These are phyloP conservation scores for Mythimna impura DNA, from an alignment of 2,888 invertebrate species.

Conservation along the genomic window DNA sequence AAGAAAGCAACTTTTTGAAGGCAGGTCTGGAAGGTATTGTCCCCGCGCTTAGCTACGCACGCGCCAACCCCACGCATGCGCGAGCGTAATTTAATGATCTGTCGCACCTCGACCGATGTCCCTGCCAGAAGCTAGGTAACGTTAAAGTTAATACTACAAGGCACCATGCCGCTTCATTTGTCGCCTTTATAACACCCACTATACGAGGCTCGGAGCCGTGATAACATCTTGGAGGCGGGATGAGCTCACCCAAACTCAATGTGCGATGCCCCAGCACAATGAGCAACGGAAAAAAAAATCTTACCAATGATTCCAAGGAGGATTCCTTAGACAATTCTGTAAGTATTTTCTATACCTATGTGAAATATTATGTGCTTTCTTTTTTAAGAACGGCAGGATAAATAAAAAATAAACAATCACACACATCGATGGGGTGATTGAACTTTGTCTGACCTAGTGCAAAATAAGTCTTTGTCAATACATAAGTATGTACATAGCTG, in stretches of 20 bases:
- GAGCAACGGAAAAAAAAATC: slow-evolving; percentile 83
- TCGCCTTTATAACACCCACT: slow-evolving; percentile 50
- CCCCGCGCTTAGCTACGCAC: slow-evolving; percentile 60
- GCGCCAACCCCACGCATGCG: slow-evolving; percentile 73
- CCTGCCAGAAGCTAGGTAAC: slow-evolving; percentile 43
- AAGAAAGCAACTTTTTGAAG: slow-evolving; percentile 23
- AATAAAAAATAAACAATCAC: background rate
- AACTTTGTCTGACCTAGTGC: slow-evolving; percentile 24
- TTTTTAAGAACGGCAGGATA: slow-evolving; percentile 1
- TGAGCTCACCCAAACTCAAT: slow-evolving; percentile 87
- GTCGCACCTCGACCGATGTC: slow-evolving; percentile 60
- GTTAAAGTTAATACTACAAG: slow-evolving; percentile 35
- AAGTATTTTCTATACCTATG: slow-evolving; percentile 70
- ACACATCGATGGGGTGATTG: slow-evolving; percentile 19
- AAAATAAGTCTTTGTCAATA: slow-evolving; percentile 14
- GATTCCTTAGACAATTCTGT: slow-evolving; percentile 87
- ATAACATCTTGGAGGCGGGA: slow-evolving; percentile 53
- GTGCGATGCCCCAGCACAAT: slow-evolving; percentile 84
- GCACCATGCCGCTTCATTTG: slow-evolving; percentile 24
- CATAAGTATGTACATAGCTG: background rate
- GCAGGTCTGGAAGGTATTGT: slow-evolving; percentile 21
- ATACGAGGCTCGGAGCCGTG: slow-evolving; percentile 10
- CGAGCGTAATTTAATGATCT: slow-evolving; percentile 74
- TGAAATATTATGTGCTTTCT: background rate
- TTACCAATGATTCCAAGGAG: slow-evolving; percentile 82